A percentile compares a stretch with the other conserved stretches of the same genome.
Conservation (phyloP, 2,113 vertebrate genomes). For the Ophiodon elongatus region DNA sequence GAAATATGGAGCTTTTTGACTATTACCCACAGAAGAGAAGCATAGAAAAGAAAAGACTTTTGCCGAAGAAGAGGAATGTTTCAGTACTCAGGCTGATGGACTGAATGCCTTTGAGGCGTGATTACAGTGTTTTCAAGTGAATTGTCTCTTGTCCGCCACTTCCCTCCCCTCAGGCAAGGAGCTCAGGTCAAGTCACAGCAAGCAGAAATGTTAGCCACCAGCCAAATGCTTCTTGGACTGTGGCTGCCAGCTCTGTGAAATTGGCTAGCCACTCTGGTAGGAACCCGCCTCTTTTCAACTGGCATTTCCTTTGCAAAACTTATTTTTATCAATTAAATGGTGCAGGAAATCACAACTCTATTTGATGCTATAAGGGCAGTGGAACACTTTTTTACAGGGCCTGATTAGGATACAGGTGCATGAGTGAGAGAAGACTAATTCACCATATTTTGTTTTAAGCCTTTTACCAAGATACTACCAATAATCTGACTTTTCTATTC, state of each 20-base stretch:
- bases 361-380: background rate
- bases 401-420: background rate
- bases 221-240: conserved; percentile 47
- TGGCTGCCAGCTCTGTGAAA: conserved; percentile 44
- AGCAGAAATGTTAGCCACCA: conserved; percentile 41
- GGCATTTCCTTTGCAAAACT: conserved; percentile 19
- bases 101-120: conserved; percentile 52
- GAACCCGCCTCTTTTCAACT: conserved; percentile 27
- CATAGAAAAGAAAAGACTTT: background rate
- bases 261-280: conserved; percentile 35
- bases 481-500: background rate
- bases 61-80: conserved; percentile 10
- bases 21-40: conserved; percentile 9
- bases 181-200: conserved; percentile 71
- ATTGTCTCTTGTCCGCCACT: conserved; percentile 59
- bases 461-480: background rate
- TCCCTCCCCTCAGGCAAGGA: conserved; percentile 47
- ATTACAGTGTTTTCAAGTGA: conserved; percentile 62
- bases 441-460: background rate
- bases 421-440: background rate
- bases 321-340: background rate
- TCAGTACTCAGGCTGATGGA: conserved; percentile 31
- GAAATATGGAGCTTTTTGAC: conserved; percentile 31
- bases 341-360: background rate
- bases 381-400: background rate